Conservation (phyloP, 2,797 vertebrate genomes). For the Lepilemur septentrionalis region DNA sequence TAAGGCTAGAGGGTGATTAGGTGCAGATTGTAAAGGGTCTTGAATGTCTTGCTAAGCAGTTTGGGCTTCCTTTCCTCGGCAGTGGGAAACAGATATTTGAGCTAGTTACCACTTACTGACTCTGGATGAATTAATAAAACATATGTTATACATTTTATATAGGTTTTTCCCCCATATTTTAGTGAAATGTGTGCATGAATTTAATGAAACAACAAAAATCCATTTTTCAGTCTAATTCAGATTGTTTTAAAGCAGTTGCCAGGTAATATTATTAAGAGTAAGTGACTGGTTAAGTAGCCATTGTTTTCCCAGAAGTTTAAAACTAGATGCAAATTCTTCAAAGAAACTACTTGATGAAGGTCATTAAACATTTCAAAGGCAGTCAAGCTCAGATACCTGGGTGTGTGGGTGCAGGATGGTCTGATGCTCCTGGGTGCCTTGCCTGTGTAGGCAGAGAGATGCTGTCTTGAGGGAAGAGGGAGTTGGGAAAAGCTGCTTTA, state of each 20-base stretch:
- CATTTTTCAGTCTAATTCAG: neutral
- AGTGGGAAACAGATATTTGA: neutral
- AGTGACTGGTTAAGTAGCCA: neutral
- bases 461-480: neutral
- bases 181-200: neutral
- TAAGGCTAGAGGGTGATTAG: neutral
- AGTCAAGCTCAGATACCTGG: neutral
- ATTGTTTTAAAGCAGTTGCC: slow-evolving; percentile 15
- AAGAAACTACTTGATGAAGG: neutral
- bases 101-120: neutral
- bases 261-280: neutral
- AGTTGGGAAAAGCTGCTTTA: neutral
- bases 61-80: neutral
- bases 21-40: neutral
- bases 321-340: neutral
- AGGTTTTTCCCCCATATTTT: neutral
- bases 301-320: neutral
- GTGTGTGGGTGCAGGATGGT: neutral
- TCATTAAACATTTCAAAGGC: neutral
- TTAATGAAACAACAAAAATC: slow-evolving; percentile 44
- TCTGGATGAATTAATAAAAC: slow-evolving; percentile 9
- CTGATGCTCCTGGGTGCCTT: neutral
- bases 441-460: neutral
- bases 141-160: neutral
- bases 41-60: neutral